Evolutionary conservation across 2,113 vertebrate species (phyloP).

Genomic region (Piprites chloris): DNA sequence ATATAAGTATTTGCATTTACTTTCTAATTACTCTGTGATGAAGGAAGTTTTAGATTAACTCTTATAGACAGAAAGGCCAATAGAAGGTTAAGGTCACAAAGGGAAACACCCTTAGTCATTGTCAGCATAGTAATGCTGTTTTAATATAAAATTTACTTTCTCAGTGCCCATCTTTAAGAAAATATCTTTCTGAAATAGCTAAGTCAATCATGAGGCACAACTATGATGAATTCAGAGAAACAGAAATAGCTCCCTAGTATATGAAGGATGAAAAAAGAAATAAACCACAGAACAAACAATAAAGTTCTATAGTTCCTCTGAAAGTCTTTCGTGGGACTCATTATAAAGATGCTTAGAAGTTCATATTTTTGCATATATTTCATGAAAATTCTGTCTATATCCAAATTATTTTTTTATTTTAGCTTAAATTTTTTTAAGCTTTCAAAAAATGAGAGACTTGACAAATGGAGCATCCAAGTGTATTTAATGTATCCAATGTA

Average conservation of each 20-base stretch:
- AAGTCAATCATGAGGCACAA: neutral
- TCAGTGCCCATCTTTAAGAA: neutral
- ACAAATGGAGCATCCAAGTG: neutral
- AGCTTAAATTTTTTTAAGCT: neutral
- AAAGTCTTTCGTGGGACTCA: rapidly evolving
- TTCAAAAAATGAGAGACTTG: neutral
- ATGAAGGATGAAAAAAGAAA: neutral
- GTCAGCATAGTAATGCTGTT: neutral
- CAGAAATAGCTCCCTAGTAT: neutral
- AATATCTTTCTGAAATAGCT: neutral
- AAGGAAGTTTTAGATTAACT: neutral
- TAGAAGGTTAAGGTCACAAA: neutral
- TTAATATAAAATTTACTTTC: neutral
- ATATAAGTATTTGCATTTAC: neutral
- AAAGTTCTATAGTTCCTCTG: neutral
- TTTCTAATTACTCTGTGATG: neutral
- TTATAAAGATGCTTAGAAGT: neutral
- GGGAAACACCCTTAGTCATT: rapidly evolving
- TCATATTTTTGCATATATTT: neutral
- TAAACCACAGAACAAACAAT: neutral
- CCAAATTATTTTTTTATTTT: neutral
- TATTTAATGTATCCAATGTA: neutral
- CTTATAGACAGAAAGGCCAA: neutral
- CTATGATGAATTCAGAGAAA: neutral
- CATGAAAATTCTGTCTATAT: neutral